Evolutionary conservation across 1,140 invertebrate species (phyloP).

Genomic region (Caenorhabditis latens): DNA sequence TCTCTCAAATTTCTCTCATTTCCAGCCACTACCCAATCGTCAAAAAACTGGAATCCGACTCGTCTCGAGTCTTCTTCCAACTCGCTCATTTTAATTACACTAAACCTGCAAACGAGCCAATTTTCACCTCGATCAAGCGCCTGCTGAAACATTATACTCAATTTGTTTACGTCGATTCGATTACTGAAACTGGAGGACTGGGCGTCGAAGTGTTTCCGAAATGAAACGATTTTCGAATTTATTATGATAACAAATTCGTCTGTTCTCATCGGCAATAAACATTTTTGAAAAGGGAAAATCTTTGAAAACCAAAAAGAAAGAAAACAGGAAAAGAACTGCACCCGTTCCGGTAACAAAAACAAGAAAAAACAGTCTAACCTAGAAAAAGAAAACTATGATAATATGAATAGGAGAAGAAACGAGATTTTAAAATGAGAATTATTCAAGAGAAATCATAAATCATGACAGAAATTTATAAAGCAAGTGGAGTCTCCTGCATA

Average conservation of each 20-base stretch:
- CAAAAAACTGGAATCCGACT: not conserved
- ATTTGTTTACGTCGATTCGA: slow-evolving; percentile 24
- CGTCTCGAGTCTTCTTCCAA: not conserved
- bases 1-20: not conserved
- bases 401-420: not conserved
- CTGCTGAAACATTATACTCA: slow-evolving; percentile 29
- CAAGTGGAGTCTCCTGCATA: slow-evolving; percentile 71
- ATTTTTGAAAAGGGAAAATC: not conserved
- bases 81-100: not conserved
- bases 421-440: not conserved
- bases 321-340: slow-evolving; percentile 40
- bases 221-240: not conserved
- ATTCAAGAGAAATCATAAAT: not conserved
- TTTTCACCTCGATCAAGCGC: slow-evolving; percentile 11
- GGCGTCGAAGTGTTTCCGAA: slow-evolving; percentile 5
- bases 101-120: not conserved
- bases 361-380: slow-evolving; percentile 40
- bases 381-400: slow-evolving; percentile 15
- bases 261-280: slow-evolving; percentile 13
- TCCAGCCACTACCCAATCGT: slow-evolving; percentile 26
- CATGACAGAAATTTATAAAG: slow-evolving; percentile 56
- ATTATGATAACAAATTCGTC: not conserved
- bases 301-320: not conserved
- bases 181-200: not conserved
- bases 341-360: slow-evolving; percentile 47